Percentiles rank a stretch among this genome's conserved stretches.
Evolutionary conservation across 2,888 invertebrate genomes (phyloP).

Genomic region (Oscheius sp.): DNA sequence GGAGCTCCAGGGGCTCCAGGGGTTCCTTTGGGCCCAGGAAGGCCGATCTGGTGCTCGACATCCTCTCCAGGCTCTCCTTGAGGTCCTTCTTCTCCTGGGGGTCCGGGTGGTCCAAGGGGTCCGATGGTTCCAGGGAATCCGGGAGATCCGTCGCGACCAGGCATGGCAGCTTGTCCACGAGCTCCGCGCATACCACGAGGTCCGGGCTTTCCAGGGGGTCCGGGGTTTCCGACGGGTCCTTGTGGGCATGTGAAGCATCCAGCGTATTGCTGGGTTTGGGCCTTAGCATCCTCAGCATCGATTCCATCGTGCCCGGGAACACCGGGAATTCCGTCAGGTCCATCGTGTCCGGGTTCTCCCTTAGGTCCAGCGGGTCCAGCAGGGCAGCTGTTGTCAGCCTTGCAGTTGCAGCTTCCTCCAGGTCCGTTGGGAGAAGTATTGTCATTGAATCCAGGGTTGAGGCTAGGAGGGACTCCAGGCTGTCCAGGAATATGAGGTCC

Average conservation of each 20-base stretch:
- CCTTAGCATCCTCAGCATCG: constrained; percentile 61
- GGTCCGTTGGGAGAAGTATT: constrained; percentile 5
- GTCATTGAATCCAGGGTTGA: constrained; percentile 36
- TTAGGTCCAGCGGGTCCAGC: constrained; percentile 64
- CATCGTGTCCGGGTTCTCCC: constrained; percentile 58
- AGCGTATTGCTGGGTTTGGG: constrained; percentile 65
- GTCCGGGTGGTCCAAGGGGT: constrained; percentile 63
- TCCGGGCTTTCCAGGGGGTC: constrained; percentile 57
- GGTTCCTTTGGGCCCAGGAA: constrained; percentile 63
- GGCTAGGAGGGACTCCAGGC: constrained; percentile 39
- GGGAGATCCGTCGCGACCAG: constrained; percentile 66
- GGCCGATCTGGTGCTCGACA: constrained; percentile 65
- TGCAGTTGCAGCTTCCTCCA: constrained; percentile 53
- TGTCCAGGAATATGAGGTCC: constrained; percentile 47
- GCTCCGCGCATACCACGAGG: constrained; percentile 69
- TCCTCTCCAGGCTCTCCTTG: constrained; percentile 65
- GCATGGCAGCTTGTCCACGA: constrained; percentile 67
- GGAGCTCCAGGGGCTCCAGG: constrained; percentile 56
- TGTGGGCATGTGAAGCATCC: constrained; percentile 67
- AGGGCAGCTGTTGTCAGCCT: constrained; percentile 59
- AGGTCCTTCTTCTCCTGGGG: constrained; percentile 61
- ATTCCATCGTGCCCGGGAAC: constrained; percentile 59
- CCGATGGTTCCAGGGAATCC: constrained; percentile 66
- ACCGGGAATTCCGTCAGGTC: constrained; percentile 63
- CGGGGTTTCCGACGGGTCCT: constrained; percentile 60